phyloP scores from a whole-genome alignment of 1,140 invertebrate genomes.

The Sinella curviseta region DNA sequence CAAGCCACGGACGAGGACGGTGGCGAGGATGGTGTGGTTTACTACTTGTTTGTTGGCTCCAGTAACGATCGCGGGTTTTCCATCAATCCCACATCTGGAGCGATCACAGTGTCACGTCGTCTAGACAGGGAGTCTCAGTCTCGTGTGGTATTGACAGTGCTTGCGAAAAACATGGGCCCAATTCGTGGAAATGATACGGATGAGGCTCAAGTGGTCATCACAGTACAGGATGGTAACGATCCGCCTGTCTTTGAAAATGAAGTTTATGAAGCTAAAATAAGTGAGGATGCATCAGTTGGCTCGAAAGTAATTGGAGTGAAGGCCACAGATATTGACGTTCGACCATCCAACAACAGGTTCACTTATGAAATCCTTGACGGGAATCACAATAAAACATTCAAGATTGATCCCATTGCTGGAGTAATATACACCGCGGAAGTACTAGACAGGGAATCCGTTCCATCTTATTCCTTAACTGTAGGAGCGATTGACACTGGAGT shows the following conservation, averaged over 20 bases:
- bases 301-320: constrained; percentile 75
- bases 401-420: constrained; percentile 82
- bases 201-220: constrained; percentile 88
- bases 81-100: constrained; percentile 80
- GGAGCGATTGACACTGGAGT: constrained; percentile 85
- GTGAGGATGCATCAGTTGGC: constrained; percentile 73
- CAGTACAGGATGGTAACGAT: constrained; percentile 92
- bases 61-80: constrained; percentile 89
- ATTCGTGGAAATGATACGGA: constrained; percentile 89
- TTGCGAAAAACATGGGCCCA: constrained; percentile 91
- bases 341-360: constrained; percentile 87
- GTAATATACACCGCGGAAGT: constrained; percentile 72
- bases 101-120: constrained; percentile 76
- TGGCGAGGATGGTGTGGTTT: constrained; percentile 87
- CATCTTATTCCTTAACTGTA: constrained; percentile 76
- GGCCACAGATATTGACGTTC: constrained; percentile 87
- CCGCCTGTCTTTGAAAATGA: constrained; percentile 83
- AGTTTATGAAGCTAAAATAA: constrained; percentile 72
- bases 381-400: constrained; percentile 79
- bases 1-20: constrained; percentile 87
- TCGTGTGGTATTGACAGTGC: constrained; percentile 81
- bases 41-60: constrained; percentile 87
- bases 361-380: constrained; percentile 85
- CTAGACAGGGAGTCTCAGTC: constrained; percentile 89
- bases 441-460: constrained; percentile 79